Evolutionary conservation across 2,888 invertebrate genomes (phyloP), one percentile per base, ranked within the genome.

Genomic region (Drosophila yooni): DNA sequence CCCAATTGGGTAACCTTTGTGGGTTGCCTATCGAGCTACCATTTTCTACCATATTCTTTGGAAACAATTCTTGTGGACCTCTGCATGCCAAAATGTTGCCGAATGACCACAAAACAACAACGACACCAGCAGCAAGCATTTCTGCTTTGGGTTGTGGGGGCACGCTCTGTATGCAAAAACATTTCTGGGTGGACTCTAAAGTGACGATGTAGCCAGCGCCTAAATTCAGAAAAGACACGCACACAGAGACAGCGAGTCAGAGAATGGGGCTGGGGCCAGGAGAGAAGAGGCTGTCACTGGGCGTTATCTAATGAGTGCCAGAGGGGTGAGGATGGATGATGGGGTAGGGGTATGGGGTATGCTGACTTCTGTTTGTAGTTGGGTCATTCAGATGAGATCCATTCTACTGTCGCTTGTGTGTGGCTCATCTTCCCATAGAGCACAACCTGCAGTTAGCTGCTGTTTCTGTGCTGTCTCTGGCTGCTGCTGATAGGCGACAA

Each of bases 121-220:
- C 29, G 51, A n/a, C 52, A 51, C 6, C 33, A 36, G 10, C 40
- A 34, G 13, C 58, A 48, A 5, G 6, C n/a, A 3, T 8, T 27
- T 46, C 8, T 8, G 15, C 27, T 46, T 46, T 46, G 15, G 21
- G 6, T 21, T 46, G 7, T 15, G 46, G 0, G 33, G 10, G 2
- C 64, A 27, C 3, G 31, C 68, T 65, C 62, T 67, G 79, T 84
- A 81, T 84, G 84, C 88, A 89, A 88, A 89, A 88, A 84, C 88
- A 74, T 87, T 79, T 89, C 43, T 34, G 66, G 54, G 53, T 31
- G 33, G 31, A 46, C 60, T 21, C 48, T 53, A 54, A 77, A 86
- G 87, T 83, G 87, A 81, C 70, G 89, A 88, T 74, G 86, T 65
- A 88, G 65, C 72, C 74, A 81, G 67, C 48, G 27, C 31, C 62